phyloP scores from a whole-genome alignment of 1,140 invertebrate species.

The Diorhabda elongata region DNA sequence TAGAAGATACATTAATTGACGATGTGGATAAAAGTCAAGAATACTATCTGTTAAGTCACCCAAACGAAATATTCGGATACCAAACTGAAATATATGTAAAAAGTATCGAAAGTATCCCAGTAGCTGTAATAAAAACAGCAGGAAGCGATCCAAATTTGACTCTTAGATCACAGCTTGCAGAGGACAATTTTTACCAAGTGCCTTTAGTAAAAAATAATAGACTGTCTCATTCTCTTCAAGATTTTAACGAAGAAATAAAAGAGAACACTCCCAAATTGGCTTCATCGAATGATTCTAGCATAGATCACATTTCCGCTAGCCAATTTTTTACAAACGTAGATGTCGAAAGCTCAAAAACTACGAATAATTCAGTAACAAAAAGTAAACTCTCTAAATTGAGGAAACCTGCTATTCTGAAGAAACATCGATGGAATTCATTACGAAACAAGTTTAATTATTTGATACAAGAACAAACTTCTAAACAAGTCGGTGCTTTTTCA shows the following conservation, averaged over 20 bases:
- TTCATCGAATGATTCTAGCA: constrained; percentile 31
- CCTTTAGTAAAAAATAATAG: constrained; percentile 26
- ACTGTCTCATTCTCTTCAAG: constrained; percentile 41
- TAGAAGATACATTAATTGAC: too few species aligned
- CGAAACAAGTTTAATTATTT: constrained; percentile 39
- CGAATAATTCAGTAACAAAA: constrained; percentile 8
- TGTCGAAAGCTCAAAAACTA: constrained; percentile 6
- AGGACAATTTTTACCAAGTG: constrained; percentile 43
- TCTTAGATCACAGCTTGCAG: constrained; percentile 25
- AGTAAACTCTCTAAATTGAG: not conserved
- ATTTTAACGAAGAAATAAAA: constrained; percentile 39
- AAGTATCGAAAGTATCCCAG: constrained; percentile 17
- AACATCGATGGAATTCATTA: constrained; percentile 42
- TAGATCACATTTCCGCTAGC: constrained; percentile 43
- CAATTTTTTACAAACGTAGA: constrained; percentile 26
- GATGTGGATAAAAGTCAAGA: too few species aligned
- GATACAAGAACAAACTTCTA: constrained; percentile 39
- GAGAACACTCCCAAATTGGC: constrained; percentile 15
- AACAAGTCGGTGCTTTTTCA: constrained; percentile 39
- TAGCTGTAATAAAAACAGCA: constrained; percentile 34
- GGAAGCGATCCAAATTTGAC: constrained; percentile 42
- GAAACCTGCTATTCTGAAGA: constrained; percentile 35
- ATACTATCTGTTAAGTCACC: constrained; percentile 20
- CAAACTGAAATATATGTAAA: constrained; percentile 25
- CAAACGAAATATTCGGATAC: constrained; percentile 25